Percentiles rank a stretch among this genome's conserved stretches.
Conservation (phyloP, 2,888 invertebrate genomes). For the Tachystola acroxantha region DNA sequence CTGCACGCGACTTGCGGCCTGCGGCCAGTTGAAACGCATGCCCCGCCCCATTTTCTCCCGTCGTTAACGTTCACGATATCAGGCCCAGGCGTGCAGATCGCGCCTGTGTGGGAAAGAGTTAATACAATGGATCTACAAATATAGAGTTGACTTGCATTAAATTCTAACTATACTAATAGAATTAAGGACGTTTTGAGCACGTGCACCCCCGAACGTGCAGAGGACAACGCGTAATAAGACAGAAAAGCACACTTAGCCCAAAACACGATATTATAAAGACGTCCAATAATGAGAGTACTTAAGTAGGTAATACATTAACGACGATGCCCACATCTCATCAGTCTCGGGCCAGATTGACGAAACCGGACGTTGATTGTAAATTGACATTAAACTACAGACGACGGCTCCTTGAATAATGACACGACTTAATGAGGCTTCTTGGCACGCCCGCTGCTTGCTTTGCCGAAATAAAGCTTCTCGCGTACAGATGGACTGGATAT, state of each 20-base stretch:
- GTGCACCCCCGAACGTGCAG: no score
- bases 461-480: neutral
- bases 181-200: no score
- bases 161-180: no score
- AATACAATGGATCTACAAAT: no score
- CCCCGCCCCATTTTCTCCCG: no score
- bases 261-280: neutral
- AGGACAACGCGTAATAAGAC: no score
- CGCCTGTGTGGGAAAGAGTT: no score
- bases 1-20: no score
- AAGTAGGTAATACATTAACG: constrained; percentile 3
- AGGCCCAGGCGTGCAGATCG: no score
- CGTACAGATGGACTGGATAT: neutral
- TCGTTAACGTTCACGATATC: no score
- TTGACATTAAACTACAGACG: constrained; percentile 40
- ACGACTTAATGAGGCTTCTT: constrained; percentile 41
- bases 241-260: neutral
- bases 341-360: constrained; percentile 19
- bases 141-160: no score
- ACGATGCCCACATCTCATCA: neutral
- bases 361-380: constrained; percentile 33
- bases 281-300: neutral
- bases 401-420: constrained; percentile 36
- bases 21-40: no score
- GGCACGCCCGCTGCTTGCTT: constrained; percentile 12